Evolutionary conservation across 2,113 vertebrate species (phyloP).

Genomic region (Monopterus albus): DNA sequence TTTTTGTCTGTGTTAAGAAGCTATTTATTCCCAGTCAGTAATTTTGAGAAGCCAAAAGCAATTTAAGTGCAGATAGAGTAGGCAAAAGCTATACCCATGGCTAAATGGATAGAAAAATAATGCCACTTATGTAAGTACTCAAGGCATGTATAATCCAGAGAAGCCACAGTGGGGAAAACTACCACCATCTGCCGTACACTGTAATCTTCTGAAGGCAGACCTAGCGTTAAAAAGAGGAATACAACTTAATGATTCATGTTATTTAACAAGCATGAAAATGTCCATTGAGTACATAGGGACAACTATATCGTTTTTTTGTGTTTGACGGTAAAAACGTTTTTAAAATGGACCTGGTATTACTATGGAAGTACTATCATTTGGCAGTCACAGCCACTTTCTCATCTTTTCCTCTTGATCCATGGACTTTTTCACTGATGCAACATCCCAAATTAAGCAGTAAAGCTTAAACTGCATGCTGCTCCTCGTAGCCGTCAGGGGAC

Average conservation of each 20-base stretch:
- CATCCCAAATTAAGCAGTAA: slow-evolving; percentile 32
- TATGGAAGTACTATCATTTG: no score
- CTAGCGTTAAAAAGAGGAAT: slow-evolving; percentile 20
- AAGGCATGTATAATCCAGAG: slow-evolving; percentile 54
- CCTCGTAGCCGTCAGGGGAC: slow-evolving; percentile 2
- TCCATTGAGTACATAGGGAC: not conserved
- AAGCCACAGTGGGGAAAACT: slow-evolving; percentile 36
- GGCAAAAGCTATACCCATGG: slow-evolving; percentile 59
- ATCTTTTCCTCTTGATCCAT: slow-evolving; percentile 12
- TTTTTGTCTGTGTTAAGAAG: slow-evolving; percentile 41
- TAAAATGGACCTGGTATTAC: not conserved
- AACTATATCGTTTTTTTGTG: not conserved
- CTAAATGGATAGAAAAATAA: slow-evolving; percentile 73
- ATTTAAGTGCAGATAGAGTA: slow-evolving; percentile 63
- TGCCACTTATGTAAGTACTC: slow-evolving; percentile 69
- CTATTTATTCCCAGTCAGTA: slow-evolving; percentile 59
- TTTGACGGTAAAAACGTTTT: not conserved
- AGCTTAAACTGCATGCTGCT: slow-evolving; percentile 1
- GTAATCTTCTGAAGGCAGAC: slow-evolving; percentile 54
- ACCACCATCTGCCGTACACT: slow-evolving; percentile 41
- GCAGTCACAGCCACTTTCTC: not conserved
- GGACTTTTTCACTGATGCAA: slow-evolving; percentile 15
- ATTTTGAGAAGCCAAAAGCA: slow-evolving; percentile 64
- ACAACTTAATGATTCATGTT: slow-evolving; percentile 16
- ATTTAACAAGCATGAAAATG: slow-evolving; percentile 21